Conservation (phyloP, 1,140 invertebrate species). For the Venustaconcha ellipsiformis region DNA sequence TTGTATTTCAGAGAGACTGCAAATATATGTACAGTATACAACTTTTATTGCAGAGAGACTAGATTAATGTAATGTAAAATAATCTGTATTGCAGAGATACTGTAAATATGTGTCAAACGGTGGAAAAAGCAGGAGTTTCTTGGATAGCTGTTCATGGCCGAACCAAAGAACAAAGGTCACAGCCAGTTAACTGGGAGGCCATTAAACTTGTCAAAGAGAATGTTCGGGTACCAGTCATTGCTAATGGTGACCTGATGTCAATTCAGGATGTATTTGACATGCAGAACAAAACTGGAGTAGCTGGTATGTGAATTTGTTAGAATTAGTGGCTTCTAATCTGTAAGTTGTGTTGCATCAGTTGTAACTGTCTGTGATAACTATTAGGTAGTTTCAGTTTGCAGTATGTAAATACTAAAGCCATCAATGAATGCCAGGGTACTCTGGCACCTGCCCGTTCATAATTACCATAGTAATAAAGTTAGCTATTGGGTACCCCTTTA, state of each 20-base stretch:
- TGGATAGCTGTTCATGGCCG: constrained; percentile 93
- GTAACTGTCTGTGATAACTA: not conserved
- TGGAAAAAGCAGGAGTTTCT: constrained; percentile 87
- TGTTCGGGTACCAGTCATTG: constrained; percentile 85
- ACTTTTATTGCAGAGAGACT: too few species aligned
- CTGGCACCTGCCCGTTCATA: too few species aligned
- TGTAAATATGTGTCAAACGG: constrained; percentile 80
- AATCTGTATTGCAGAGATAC: constrained; percentile 69
- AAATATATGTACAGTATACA: too few species aligned
- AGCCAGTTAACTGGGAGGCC: constrained; percentile 81
- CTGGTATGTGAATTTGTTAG: constrained; percentile 74
- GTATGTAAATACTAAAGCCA: not conserved
- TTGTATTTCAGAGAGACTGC: too few species aligned
- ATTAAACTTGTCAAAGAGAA: constrained; percentile 81
- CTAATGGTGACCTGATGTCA: constrained; percentile 89
- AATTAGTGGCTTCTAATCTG: not conserved
- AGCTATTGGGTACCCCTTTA: too few species aligned
- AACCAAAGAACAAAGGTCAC: constrained; percentile 83
- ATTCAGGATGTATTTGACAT: constrained; percentile 79
- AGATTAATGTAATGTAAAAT: too few species aligned
- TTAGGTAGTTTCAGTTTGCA: not conserved
- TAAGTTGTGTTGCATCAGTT: not conserved
- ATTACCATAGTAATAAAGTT: too few species aligned
- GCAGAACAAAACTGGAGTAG: constrained; percentile 77
- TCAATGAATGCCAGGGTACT: too few species aligned